Conservation (phyloP, 2,113 vertebrate species). For the Pristiophorus japonicus region DNA sequence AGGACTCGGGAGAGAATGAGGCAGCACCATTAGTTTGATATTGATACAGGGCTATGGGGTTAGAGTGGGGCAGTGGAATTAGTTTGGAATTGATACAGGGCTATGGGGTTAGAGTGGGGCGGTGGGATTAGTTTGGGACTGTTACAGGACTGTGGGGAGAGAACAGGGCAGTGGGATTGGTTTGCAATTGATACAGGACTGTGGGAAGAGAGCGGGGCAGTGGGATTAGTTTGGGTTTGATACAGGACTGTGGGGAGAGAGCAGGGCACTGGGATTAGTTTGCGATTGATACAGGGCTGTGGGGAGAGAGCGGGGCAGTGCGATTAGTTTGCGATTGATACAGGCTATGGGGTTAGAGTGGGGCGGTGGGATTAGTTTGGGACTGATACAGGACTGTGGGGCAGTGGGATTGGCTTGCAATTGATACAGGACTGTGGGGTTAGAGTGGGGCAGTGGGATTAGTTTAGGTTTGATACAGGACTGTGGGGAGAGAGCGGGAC, state of each 20-base stretch:
- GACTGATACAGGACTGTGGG: not conserved
- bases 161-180: not conserved
- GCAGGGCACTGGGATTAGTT: not conserved
- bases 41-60: not conserved
- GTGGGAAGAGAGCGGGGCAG: not conserved
- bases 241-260: not conserved
- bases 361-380: not conserved
- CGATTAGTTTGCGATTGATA: not conserved
- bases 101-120: not conserved
- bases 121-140: not conserved
- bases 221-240: not conserved
- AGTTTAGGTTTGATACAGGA: not conserved
- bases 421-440: not conserved
- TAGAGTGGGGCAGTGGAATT: not conserved
- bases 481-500: not conserved
- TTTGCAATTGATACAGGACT: not conserved
- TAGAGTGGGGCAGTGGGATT: not conserved
- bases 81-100: not conserved
- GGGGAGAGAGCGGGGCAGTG: not conserved
- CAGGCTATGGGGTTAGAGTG: not conserved
- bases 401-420: not conserved
- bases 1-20: not conserved
- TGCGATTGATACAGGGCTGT: not conserved
- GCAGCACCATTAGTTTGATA: not conserved
- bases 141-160: not conserved